phyloP scores from a whole-genome alignment of 2,888 invertebrate species.

The Anagyrus pseudococci region DNA sequence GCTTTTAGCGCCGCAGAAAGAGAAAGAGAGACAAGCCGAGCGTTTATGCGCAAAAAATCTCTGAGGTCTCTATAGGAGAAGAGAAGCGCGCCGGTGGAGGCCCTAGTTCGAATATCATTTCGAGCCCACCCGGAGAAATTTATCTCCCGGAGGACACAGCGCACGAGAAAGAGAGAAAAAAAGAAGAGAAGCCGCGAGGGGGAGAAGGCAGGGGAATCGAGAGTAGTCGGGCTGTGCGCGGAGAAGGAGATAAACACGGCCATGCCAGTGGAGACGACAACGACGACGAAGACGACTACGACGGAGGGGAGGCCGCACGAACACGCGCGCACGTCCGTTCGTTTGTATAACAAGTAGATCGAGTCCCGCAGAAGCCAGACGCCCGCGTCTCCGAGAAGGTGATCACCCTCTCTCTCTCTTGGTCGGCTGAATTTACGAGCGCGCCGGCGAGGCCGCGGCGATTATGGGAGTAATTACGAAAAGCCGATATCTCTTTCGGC shows the following conservation, averaged over 20 bases:
- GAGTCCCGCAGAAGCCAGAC: slow-evolving; percentile 22
- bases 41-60: slow-evolving; percentile 14
- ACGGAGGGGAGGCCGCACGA: background rate
- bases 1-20: too few species aligned
- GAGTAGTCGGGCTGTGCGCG: too few species aligned
- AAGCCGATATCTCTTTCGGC: slow-evolving; percentile 36
- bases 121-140: slow-evolving; percentile 22
- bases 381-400: background rate
- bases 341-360: slow-evolving; percentile 3
- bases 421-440: slow-evolving; percentile 24
- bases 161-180: background rate
- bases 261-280: too few species aligned
- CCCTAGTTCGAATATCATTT: slow-evolving; percentile 34
- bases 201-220: background rate
- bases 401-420: slow-evolving; percentile 7
- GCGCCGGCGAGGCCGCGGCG: slow-evolving; percentile 2
- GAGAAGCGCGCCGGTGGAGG: background rate
- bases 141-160: slow-evolving; percentile 10
- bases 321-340: background rate
- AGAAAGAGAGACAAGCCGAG: slow-evolving; percentile 9
- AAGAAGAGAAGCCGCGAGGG: background rate
- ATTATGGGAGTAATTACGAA: slow-evolving; percentile 38
- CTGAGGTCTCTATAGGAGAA: slow-evolving; percentile 24
- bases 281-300: background rate
- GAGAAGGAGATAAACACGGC: too few species aligned